Base-by-base conservation (phyloP, 2,797 vertebrate genomes). In the Danionella dracula region DNA sequence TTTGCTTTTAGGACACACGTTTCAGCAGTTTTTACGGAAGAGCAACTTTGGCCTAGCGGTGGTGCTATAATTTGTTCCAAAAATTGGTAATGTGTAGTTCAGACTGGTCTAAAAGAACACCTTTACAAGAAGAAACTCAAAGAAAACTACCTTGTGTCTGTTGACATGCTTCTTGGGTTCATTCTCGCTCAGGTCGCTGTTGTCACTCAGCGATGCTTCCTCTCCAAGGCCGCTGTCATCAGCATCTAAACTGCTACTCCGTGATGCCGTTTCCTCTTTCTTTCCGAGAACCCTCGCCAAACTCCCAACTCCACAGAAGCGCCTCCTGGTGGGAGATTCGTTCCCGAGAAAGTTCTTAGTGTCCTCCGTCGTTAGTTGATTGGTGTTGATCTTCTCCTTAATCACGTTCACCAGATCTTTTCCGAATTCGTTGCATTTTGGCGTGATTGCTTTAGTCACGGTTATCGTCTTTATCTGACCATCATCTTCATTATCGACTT, bases 201-300 rank as follows among this genome's bases (percentile, higher is more conserved):
- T 68, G 54, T 87, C 85, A 4, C 84, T 86, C 17, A 83, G 73
- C 1, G 69, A 70, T 0, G 59, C 66, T 29, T 90, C 89, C 42
- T 90, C 87, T 2, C 86, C 89, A 8, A 87, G 70, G 1, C 85
- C 87, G 11, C 88, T 90, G 79, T 90, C 88, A 69, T 89, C 88
- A 0, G 87, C 82, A 51, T 89, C 90, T 10, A 81, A 29, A 5
- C 87, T 88, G 78, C 83, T 88, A 77, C 82, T 84, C 37, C 86
- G 81, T 0, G 84, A 86, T 15, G 74, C 79, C 53, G 32, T 81
- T 13, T 86, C 83, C 42, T 81, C 82, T 1, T 80, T 82, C 65
- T 51, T 73, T 68, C 61, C 78, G 40, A 85, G 64, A 5, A 44
- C 16, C n/a, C 55, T 82, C 2, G 45, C 44, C 62, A 12, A 56